These are phyloP conservation scores for Morphnarchus princeps DNA, from an alignment of 2,113 vertebrate genomes.

Conservation along the genomic window DNA sequence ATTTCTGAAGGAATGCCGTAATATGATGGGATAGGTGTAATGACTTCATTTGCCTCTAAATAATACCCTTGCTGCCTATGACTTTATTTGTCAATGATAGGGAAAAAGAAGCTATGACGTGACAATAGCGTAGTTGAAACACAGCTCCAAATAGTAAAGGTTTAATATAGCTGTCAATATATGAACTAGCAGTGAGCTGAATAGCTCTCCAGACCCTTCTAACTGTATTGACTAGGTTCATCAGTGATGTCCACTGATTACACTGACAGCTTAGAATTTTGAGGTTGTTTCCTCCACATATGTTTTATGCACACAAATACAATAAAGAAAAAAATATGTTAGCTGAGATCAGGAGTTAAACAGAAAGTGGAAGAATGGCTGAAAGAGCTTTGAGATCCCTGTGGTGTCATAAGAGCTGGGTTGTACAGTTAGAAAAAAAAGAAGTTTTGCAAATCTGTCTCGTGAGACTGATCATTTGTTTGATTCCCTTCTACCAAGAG, in stretches of 20 bases:
- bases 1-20: background rate
- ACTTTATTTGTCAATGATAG: background rate
- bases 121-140: background rate
- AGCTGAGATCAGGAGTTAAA: background rate
- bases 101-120: background rate
- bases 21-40: background rate
- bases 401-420: background rate
- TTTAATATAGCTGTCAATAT: background rate
- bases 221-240: background rate
- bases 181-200: background rate
- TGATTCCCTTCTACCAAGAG: background rate
- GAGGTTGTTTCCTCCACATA: background rate
- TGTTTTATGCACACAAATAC: background rate
- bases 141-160: background rate
- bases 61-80: background rate
- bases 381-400: background rate
- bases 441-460: background rate
- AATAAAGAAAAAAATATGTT: background rate
- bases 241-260: background rate
- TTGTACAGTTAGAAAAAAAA: background rate
- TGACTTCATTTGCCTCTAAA: background rate
- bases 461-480: fast-evolving
- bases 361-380: background rate
- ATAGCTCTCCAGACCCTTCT: background rate
- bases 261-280: background rate